Conservation (phyloP, 2,888 invertebrate species). For the Apamea monoglypha region DNA sequence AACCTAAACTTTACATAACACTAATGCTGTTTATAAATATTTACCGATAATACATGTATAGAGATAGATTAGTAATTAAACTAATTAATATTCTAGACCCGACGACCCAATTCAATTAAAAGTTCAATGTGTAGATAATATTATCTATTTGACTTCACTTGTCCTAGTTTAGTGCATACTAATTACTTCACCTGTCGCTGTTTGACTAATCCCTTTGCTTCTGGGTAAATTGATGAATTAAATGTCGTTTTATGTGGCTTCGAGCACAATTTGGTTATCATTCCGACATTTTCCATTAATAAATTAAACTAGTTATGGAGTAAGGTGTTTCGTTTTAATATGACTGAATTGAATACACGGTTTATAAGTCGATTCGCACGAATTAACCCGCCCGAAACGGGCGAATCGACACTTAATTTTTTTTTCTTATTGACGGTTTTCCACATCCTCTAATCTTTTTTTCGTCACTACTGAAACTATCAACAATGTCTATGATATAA, state of each 20-base stretch:
- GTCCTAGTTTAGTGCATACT: conserved; percentile 58
- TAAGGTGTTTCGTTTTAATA: not conserved
- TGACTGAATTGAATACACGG: not conserved
- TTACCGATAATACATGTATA: conserved; percentile 40
- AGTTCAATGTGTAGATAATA: conserved; percentile 63
- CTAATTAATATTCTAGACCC: conserved; percentile 59
- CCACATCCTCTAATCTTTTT: not conserved
- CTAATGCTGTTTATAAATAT: conserved; percentile 17
- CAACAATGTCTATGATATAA: not conserved
- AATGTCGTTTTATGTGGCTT: not conserved
- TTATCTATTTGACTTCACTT: conserved; percentile 60
- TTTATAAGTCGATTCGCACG: too few relatives aligned
- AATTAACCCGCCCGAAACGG: too few relatives aligned
- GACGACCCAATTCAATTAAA: conserved; percentile 64
- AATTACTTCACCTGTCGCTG: conserved; percentile 49
- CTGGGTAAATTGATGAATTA: not conserved
- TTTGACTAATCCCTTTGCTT: conserved; percentile 15
- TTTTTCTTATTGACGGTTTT: too few relatives aligned
- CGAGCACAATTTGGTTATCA: not conserved
- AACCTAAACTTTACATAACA: conserved; percentile 32
- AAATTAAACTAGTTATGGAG: not conserved
- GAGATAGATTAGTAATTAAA: conserved; percentile 61
- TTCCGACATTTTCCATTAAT: not conserved
- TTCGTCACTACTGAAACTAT: not conserved
- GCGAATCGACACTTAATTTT: too few relatives aligned